Base-by-base conservation (phyloP, 35 echinoderm and acorn worm genomes). In the Stichopus chloronotus region DNA sequence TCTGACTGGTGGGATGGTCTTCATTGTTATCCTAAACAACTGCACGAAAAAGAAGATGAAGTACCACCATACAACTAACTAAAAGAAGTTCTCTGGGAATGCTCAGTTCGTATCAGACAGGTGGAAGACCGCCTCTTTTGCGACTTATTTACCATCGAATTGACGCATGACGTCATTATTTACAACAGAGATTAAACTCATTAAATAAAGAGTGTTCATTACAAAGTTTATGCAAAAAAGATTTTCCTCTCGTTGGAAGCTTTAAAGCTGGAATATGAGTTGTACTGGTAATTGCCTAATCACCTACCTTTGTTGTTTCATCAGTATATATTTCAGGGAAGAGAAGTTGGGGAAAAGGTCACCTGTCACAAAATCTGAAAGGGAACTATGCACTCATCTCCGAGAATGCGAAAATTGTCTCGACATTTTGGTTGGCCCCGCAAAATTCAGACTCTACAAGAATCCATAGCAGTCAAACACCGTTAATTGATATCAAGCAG, bases 1-100 rank as follows among this genome's bases (percentile, higher is more conserved):
- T 88, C 86, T 22, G 61, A 61, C 52, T 88, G 86, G 86, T 88
- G 17, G 61, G 86, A 61, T 63, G 86, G 86, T 63, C 61, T 88
- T 60, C 61, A 88, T 22, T 88, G 86, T 69, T 57, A 88, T 16
- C 86, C 86, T 7, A 88, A 88, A 52, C 86, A 88, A 57, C 8
- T 88, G 13, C 86, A 88, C 25, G 86, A 24, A 60, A 88, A 88
- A 57, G 43, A 83, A 52, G 52, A 52, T 83, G 80, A 83, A 43
- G 8, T 20, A n/a, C 80, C 80, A 8, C 55, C 52, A 13, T 17
- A 83, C n/a, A 83, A 17, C 52, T 71, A 83, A 17, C 52, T 71
- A 13, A 71, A 13, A 12, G 2, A 5, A 78, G 23, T 7, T 7
- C 19, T 76, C 1, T 76, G 6, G 72, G 11, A 24, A 78, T 8